A percentile compares a stretch with the other conserved stretches of the same genome.
These are phyloP conservation scores for Dermatemys mawii DNA, from an alignment of 2,113 vertebrate species.

Conservation along the genomic window DNA sequence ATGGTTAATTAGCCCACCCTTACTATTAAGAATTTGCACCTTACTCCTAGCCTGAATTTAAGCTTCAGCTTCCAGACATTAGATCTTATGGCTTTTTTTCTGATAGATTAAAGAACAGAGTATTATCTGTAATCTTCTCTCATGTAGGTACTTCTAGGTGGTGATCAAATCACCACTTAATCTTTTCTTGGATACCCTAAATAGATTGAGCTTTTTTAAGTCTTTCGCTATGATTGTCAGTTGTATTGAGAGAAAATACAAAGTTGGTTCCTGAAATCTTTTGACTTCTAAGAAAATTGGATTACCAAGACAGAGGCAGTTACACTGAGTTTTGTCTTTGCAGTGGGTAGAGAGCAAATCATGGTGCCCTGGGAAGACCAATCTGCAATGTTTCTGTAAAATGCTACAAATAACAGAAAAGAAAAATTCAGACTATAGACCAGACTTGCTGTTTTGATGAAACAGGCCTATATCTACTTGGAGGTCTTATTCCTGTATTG, in stretches of 20 bases:
- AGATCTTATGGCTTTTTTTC: background rate
- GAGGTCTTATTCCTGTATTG: background rate
- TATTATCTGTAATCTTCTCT: background rate
- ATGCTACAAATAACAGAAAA: background rate
- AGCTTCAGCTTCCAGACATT: background rate
- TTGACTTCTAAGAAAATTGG: background rate
- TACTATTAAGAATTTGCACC: background rate
- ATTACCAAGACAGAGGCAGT: background rate
- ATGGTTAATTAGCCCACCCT: background rate
- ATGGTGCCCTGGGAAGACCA: background rate
- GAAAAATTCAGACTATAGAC: background rate
- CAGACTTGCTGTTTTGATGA: background rate
- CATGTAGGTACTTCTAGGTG: background rate
- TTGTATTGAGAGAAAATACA: background rate
- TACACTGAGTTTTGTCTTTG: background rate
- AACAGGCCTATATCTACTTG: background rate
- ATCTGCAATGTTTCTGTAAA: background rate
- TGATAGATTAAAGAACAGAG: background rate
- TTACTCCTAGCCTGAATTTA: background rate
- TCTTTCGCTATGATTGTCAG: background rate
- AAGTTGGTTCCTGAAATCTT: background rate
- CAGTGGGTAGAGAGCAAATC: background rate
- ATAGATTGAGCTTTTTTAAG: background rate
- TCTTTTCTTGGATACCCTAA: background rate
- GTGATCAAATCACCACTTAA: background rate